Percentiles rank a stretch among this genome's conserved stretches.
Evolutionary conservation across 2,113 vertebrate species (phyloP).

Genomic region (Eupsittula cactorum): DNA sequence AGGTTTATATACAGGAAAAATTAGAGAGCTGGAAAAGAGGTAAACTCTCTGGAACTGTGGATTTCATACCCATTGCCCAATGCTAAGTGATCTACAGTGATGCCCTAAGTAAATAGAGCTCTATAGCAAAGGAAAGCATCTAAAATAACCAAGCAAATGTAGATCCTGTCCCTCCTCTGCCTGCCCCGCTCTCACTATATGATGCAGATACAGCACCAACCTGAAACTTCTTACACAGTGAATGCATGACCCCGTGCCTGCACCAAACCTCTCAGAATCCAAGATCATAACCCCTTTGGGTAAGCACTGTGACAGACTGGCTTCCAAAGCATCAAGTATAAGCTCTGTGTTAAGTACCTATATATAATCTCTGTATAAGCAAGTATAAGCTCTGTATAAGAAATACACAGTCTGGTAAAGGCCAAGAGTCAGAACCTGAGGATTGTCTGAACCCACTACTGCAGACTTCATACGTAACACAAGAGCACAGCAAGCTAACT

Average conservation of each 20-base stretch:
- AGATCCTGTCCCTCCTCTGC: neutral
- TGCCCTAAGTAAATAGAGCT: neutral
- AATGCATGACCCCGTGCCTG: rapidly evolving
- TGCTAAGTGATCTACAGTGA: neutral
- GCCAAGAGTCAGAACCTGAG: neutral
- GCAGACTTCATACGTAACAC: neutral
- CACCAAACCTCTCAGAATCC: neutral
- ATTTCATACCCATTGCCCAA: neutral
- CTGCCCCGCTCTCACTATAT: neutral
- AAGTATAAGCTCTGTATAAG: neutral
- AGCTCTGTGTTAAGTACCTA: neutral
- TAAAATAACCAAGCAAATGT: neutral
- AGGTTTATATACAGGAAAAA: neutral
- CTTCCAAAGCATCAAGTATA: neutral
- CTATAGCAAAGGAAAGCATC: neutral
- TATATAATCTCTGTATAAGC: neutral
- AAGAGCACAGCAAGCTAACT: neutral
- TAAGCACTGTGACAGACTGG: neutral
- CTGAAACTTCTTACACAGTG: neutral
- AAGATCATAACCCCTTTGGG: neutral
- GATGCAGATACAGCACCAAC: neutral
- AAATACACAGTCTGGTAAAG: neutral
- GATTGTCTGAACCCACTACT: neutral
- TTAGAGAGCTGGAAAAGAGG: neutral
- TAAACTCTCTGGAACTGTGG: neutral